Percentiles rank a stretch among this genome's conserved stretches.
Evolutionary conservation across 2,113 vertebrate genomes (phyloP).

Genomic region (Jaculus jaculus): DNA sequence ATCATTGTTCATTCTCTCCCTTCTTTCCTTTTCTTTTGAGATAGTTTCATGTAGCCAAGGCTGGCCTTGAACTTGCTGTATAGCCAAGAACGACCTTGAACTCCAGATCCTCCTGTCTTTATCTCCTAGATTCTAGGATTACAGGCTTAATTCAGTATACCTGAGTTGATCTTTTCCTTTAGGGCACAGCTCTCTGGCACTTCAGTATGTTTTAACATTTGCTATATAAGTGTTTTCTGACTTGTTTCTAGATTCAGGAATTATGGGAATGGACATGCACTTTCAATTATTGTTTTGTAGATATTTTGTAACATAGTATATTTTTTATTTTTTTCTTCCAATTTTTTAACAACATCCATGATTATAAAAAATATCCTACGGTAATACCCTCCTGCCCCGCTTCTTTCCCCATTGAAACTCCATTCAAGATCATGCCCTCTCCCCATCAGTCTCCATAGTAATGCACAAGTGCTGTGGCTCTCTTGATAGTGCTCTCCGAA

Average conservation of each 20-base stretch:
- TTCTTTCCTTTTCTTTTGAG: neutral
- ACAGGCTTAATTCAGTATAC: neutral
- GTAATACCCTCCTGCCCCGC: too few relatives aligned
- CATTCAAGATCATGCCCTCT: too few relatives aligned
- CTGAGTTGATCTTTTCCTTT: neutral
- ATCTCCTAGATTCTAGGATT: neutral
- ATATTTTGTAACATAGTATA: conserved; percentile 28
- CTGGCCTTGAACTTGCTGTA: neutral
- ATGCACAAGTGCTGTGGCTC: too few relatives aligned
- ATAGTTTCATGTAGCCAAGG: neutral
- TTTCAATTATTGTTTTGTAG: neutral
- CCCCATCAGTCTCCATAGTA: too few relatives aligned
- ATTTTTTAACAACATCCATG: too few relatives aligned
- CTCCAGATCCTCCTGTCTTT: too few relatives aligned
- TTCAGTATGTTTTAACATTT: neutral
- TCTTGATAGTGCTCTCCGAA: too few relatives aligned
- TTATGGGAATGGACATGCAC: neutral
- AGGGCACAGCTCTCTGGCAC: neutral
- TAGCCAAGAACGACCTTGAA: too few relatives aligned
- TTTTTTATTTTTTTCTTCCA: too few relatives aligned
- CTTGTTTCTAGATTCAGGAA: neutral
- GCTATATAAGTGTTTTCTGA: neutral
- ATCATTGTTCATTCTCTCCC: neutral
- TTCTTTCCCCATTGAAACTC: too few relatives aligned
- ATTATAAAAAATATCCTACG: too few relatives aligned